A percentile compares a stretch with the other conserved stretches of the same genome.
Conservation (phyloP, 2,888 invertebrate species). For the Aplocera efformata region DNA sequence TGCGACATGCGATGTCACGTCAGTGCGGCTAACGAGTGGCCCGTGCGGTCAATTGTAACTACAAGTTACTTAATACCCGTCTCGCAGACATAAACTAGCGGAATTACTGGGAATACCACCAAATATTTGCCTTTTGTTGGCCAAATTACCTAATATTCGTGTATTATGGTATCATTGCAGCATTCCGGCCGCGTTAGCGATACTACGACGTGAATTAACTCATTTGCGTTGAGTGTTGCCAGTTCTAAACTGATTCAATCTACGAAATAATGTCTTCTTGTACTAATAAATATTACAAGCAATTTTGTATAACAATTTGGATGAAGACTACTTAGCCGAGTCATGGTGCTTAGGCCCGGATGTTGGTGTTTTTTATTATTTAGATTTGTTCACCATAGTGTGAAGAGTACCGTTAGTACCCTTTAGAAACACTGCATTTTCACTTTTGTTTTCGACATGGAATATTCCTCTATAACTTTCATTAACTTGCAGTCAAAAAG, state of each 20-base stretch:
- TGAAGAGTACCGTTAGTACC: slow-evolving; percentile 61
- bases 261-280: slow-evolving; percentile 28
- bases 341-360: slow-evolving; percentile 65
- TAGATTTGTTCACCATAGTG: slow-evolving; percentile 55
- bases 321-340: slow-evolving; percentile 38
- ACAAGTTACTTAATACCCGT: slow-evolving; percentile 76
- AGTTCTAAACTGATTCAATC: slow-evolving; percentile 29
- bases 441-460: slow-evolving; percentile 65
- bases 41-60: slow-evolving; percentile 73
- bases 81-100: slow-evolving; percentile 69
- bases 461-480: too few relatives aligned
- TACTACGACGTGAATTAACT: slow-evolving; percentile 38
- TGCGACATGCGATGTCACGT: slow-evolving; percentile 71
- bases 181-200: slow-evolving; percentile 37
- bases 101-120: slow-evolving; percentile 58
- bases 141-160: slow-evolving; percentile 67
- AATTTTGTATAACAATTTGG: slow-evolving; percentile 45
- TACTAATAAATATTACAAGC: slow-evolving; percentile 35
- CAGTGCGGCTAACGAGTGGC: slow-evolving; percentile 69
- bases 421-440: slow-evolving; percentile 59
- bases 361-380: slow-evolving; percentile 61
- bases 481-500: too few relatives aligned
- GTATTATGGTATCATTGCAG: slow-evolving; percentile 65
- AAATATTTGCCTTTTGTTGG: slow-evolving; percentile 70
- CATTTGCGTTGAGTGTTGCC: slow-evolving; percentile 24